Evolutionary conservation across 2,113 vertebrate species (phyloP).

Genomic region (Albula goreensis): DNA sequence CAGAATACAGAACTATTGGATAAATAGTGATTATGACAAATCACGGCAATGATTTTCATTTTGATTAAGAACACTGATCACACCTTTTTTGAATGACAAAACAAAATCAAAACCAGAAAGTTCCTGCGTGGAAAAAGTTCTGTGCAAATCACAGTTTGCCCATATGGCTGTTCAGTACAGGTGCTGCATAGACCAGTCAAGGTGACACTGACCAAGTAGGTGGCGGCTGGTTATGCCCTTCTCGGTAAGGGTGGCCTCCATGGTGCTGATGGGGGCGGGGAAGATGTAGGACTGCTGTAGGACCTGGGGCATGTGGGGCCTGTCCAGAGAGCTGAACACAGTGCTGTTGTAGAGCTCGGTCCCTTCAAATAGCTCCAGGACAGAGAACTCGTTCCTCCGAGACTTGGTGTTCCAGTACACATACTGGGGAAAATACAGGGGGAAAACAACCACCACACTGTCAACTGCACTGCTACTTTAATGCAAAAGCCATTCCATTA

Average conservation of each 20-base stretch:
- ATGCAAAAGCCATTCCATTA: background rate
- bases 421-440: conserved; percentile 69
- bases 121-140: no score
- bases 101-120: no score
- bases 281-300: conserved; percentile 98
- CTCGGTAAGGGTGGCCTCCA: conserved; percentile 95
- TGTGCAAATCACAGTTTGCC: no score
- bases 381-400: conserved; percentile 90
- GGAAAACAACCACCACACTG: background rate
- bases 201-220: conserved; percentile 77
- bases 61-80: no score
- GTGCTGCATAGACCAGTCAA: background rate
- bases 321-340: conserved; percentile 93
- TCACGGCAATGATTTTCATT: no score
- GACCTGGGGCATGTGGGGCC: conserved; percentile 86
- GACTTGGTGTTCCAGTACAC: conserved; percentile 97
- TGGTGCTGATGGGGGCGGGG: conserved; percentile 87
- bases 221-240: conserved; percentile 97
- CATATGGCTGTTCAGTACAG: no score
- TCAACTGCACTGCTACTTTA: background rate
- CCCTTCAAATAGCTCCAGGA: conserved; percentile 92
- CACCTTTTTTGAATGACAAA: no score
- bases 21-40: no score
- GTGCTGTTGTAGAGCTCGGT: conserved; percentile 96
- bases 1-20: no score